Percentiles rank a stretch among this genome's conserved stretches.
phyloP scores from a whole-genome alignment of 2,888 invertebrate species.

The Drosophila falleni region DNA sequence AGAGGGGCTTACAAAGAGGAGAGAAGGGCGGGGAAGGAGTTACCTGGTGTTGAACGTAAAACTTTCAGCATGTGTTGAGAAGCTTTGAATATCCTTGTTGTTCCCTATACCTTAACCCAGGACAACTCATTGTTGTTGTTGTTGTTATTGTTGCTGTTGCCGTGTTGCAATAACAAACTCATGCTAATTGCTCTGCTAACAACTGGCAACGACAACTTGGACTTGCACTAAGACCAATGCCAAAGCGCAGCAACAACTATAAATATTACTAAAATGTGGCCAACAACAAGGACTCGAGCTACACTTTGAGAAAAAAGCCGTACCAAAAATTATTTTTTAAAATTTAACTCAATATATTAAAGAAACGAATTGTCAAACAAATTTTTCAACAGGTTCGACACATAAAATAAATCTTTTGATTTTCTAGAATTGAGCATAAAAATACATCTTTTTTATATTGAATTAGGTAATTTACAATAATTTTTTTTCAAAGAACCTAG shows the following conservation, averaged over 20 bases:
- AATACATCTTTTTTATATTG: too few species aligned
- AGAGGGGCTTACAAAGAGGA: neutral
- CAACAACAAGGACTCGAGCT: constrained; percentile 40
- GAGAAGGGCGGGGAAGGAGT: neutral
- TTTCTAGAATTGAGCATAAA: too few species aligned
- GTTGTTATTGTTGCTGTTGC: constrained; percentile 34
- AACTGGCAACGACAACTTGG: constrained; percentile 68
- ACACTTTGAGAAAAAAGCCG: neutral
- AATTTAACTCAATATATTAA: too few species aligned
- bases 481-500: too few species aligned
- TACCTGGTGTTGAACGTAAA: constrained; percentile 25
- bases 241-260: constrained; percentile 62
- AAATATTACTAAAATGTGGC: constrained; percentile 67
- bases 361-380: neutral
- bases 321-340: neutral
- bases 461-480: too few species aligned
- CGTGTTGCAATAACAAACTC: constrained; percentile 69
- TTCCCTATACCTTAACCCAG: neutral
- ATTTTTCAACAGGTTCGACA: too few species aligned
- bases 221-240: constrained; percentile 59
- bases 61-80: constrained; percentile 58
- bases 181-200: constrained; percentile 82
- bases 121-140: constrained; percentile 30
- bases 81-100: constrained; percentile 33
- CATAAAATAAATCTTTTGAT: too few species aligned